Conservation (phyloP, 1,140 invertebrate species). For the Caenorhabditis latens region DNA sequence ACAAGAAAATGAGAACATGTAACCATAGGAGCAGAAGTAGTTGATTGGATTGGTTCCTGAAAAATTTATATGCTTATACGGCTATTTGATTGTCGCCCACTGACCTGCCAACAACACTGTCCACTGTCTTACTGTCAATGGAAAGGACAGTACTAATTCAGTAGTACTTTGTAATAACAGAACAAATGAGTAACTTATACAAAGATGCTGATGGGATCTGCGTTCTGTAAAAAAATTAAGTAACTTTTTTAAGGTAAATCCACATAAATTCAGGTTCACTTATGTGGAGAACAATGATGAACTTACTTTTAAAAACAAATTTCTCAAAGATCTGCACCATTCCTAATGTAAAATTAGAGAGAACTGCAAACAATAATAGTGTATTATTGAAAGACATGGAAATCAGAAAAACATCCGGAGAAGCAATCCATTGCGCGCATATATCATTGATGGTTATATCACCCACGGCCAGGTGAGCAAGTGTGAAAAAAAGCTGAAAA, state of each 20-base stretch:
- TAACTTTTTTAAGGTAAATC: too few species aligned
- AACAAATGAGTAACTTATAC: background rate
- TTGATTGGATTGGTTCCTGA: background rate
- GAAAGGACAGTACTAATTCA: background rate
- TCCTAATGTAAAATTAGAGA: slow-evolving; percentile 6
- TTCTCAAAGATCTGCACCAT: background rate
- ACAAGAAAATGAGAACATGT: slow-evolving; percentile 48
- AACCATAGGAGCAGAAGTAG: slow-evolving; percentile 30
- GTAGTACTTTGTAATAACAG: slow-evolving; percentile 6
- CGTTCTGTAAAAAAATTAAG: background rate
- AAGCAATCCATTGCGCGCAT: slow-evolving; percentile 40
- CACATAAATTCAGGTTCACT: too few species aligned
- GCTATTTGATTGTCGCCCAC: background rate
- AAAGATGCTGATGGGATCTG: background rate
- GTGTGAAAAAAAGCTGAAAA: slow-evolving; percentile 15
- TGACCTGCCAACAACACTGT: slow-evolving; percentile 14
- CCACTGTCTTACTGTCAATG: slow-evolving; percentile 35
- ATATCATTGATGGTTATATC: slow-evolving; percentile 40
- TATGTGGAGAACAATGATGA: background rate
- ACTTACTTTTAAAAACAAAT: slow-evolving; percentile 17
- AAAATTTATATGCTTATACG: background rate
- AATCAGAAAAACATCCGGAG: slow-evolving; percentile 28
- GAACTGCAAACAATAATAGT: slow-evolving; percentile 19
- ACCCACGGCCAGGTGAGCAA: slow-evolving; percentile 8
- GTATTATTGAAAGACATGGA: slow-evolving; percentile 44